phyloP scores from a whole-genome alignment of 2,797 vertebrate species.

The Tenualosa thibaudeaui region DNA sequence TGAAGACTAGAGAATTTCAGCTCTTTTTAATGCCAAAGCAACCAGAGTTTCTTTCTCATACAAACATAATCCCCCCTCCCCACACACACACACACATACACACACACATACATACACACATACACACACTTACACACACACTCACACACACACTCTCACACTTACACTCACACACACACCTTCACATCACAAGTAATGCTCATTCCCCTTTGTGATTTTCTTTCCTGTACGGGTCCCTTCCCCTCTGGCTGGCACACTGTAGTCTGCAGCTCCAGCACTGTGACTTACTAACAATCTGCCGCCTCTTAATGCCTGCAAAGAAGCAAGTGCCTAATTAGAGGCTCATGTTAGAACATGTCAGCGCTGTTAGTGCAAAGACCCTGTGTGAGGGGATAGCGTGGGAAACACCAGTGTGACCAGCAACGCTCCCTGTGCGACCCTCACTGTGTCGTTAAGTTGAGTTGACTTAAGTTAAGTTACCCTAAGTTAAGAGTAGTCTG shows the following conservation, averaged over 20 bases:
- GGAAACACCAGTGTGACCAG: neutral
- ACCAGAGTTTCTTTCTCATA: neutral
- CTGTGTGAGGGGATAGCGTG: neutral
- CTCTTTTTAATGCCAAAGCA: slow-evolving; percentile 9
- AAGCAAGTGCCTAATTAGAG: neutral
- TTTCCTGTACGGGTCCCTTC: neutral
- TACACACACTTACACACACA: neutral
- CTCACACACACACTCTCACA: neutral
- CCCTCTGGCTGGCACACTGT: neutral
- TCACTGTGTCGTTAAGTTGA: neutral
- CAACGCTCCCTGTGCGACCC: neutral
- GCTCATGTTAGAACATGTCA: neutral
- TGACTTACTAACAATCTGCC: neutral
- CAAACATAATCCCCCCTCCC: neutral
- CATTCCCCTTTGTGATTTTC: neutral
- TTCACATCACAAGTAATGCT: neutral
- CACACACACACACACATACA: neutral
- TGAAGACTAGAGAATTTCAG: slow-evolving; percentile 22
- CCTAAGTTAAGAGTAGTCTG: too few species aligned
- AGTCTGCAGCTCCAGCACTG: neutral
- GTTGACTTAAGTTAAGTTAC: too few species aligned
- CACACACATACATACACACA: neutral
- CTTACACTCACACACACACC: slow-evolving; percentile 16
- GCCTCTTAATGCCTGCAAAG: neutral
- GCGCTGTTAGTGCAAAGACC: neutral